These are phyloP conservation scores for Micronycteris hirsuta DNA, from an alignment of 2,113 vertebrate species.

Conservation along the genomic window DNA sequence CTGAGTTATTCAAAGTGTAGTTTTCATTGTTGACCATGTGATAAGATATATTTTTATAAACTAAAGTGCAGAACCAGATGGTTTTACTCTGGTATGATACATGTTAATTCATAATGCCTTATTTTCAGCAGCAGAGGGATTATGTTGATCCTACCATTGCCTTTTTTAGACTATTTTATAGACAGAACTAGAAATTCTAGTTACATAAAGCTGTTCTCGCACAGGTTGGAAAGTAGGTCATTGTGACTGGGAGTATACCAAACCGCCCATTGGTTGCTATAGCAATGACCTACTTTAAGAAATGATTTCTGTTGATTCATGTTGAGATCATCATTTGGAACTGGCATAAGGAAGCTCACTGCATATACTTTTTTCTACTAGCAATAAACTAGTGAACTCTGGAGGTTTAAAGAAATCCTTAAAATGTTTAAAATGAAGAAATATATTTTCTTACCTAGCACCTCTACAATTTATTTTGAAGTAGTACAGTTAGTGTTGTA, in stretches of 20 bases:
- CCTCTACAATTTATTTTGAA: slow-evolving; percentile 31
- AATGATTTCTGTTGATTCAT: slow-evolving; percentile 85
- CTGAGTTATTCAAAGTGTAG: slow-evolving; percentile 23
- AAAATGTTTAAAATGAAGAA: slow-evolving; percentile 46
- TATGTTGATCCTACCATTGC: slow-evolving; percentile 41
- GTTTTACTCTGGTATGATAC: slow-evolving; percentile 26
- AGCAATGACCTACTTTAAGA: slow-evolving; percentile 88
- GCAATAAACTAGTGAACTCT: slow-evolving; percentile 37
- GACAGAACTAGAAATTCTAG: slow-evolving; percentile 73
- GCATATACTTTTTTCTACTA: slow-evolving; percentile 27
- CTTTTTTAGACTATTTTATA: slow-evolving; percentile 61
- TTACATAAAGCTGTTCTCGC: slow-evolving; percentile 74
- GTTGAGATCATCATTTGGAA: slow-evolving; percentile 80
- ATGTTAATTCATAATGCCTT: slow-evolving; percentile 52
- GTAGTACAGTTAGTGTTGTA: slow-evolving; percentile 9
- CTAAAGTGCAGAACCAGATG: neutral
- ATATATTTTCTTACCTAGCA: slow-evolving; percentile 33
- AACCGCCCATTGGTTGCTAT: slow-evolving; percentile 81
- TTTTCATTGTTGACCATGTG: slow-evolving; percentile 29
- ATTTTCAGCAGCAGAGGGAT: slow-evolving; percentile 31
- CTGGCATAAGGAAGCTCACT: slow-evolving; percentile 71
- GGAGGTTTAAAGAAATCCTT: neutral
- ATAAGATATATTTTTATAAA: slow-evolving; percentile 48
- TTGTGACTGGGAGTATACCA: slow-evolving; percentile 82
- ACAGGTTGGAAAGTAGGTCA: slow-evolving; percentile 86